Base-by-base conservation (phyloP, 2,888 invertebrate genomes). In the Liopterus haemorrhoidalis region DNA sequence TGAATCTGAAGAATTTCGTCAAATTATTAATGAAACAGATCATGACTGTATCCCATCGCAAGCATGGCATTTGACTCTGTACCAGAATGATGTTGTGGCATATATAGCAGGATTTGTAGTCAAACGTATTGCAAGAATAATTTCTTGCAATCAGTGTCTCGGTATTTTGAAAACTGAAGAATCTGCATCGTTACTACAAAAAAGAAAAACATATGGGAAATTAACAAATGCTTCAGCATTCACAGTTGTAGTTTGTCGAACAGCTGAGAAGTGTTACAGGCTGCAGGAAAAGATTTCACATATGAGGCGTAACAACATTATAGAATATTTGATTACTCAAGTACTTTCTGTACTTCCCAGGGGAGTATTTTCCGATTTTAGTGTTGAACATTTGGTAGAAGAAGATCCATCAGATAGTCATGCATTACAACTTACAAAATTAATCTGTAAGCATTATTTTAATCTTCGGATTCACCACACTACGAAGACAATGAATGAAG, bases 131-230 rank as follows among this genome's bases (percentile, higher is more conserved):
- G 19, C 9, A 32, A 32, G 19, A 8, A 19, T 19, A 5, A 11
- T 32, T 19, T 32, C 32, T 11, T 32, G 32, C 11, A 19, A 18
- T 5, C 18, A 32, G n/a, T 32, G 32, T 8, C 19, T 9, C 19
- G 6, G 19, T n/a, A 32, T 14, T 2, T 32, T 32, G 19, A 19
- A 32, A 5, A 16, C 32, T 3, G 16, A 32, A 32, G 15, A 32
- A 3, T 19, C 3, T 16, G 2, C 19, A 16, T 30, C 30, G 8
- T 14, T 8, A 5, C 19, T 32, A 16, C 32, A 32, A 16, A 32
- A 32, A 32, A 32, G 32, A 32, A 32, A 32, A 18, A 32, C 9
- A 9, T 32, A 16, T 32, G 32, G 32, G n/a, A 18, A 19, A n/a
- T 19, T 32, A 3, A 5, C 32, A 32, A 32, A 32, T 32, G 32